Evolutionary conservation across 2,888 invertebrate genomes (phyloP).

Genomic region (Mylabris sibirica): DNA sequence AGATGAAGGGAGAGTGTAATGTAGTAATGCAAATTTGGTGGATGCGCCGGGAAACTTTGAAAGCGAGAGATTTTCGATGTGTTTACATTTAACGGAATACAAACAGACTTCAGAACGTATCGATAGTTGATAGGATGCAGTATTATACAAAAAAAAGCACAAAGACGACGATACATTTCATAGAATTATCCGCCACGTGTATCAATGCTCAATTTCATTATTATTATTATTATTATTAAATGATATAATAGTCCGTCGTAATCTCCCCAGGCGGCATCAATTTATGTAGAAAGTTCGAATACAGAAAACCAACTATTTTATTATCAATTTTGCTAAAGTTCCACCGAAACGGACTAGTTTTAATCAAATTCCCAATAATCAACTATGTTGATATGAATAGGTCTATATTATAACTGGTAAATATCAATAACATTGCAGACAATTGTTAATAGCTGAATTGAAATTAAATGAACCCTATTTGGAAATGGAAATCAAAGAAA

Average conservation of each 20-base stretch:
- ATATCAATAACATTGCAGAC: background rate
- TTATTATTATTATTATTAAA: background rate
- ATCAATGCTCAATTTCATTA: too few species aligned
- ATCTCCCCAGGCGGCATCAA: background rate
- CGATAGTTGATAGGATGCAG: too few species aligned
- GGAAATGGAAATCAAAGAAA: background rate
- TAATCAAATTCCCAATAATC: background rate
- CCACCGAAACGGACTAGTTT: background rate
- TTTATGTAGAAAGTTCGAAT: too few species aligned
- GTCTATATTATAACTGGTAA: background rate
- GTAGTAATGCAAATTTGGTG: constrained; percentile 12
- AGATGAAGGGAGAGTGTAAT: too few species aligned
- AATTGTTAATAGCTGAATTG: background rate
- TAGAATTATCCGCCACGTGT: too few species aligned
- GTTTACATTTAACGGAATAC: background rate
- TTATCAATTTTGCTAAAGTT: too few species aligned
- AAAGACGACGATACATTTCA: too few species aligned
- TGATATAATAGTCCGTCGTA: background rate
- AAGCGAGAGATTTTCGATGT: background rate
- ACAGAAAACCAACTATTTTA: too few species aligned
- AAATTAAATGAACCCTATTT: background rate
- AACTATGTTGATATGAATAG: background rate
- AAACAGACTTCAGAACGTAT: background rate
- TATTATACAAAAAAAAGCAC: too few species aligned
- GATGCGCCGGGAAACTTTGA: constrained; percentile 15